Base-by-base conservation (phyloP, 2,888 invertebrate species). In the Xanthia icteritia region DNA sequence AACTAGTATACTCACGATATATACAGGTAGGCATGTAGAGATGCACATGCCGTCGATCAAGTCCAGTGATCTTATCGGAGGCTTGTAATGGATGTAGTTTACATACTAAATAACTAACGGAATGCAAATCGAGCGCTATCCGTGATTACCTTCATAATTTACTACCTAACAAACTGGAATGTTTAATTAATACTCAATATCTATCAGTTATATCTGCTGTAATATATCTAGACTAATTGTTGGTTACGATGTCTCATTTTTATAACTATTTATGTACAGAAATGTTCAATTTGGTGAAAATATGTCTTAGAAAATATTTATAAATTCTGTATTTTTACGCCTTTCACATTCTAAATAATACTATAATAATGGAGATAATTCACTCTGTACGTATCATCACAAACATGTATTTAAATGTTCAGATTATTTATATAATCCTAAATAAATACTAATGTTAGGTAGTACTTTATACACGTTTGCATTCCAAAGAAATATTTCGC, bases 11-110 rank as follows among this genome's bases (percentile, higher is more conserved):
- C 88, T 90, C 91, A 92, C 92, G 76, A 84, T 87, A 85, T 85
- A 88, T 88, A 86, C 89, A 88, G 85, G 87, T 91, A 91, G 91
- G 90, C 88, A 84, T 89, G 87, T 92, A 92, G 90, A 85, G 79
- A 77, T 87, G 91, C 91, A 91, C 91, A 89, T 89, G 88, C 88
- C 84, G 80, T 81, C 86, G 85, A 85, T 84, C 85, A 83, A 77
- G 79, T 63, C 71, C 66, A 74, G 82, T 82, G 76, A 86, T 86
- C 81, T 77, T 88, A 86, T 87, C 86, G 84, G 87, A 88, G 85
- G 92, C 92, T 92, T 91, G 86, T 88, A 86, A 89, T 88, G 79
- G 76, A 87, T 77, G 84, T 90, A 92, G 88, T 85, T 88, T 82
- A 83, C 85, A 84, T 88, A 85, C 76, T 84, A 82, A 86, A 83